Evolutionary conservation across 2,888 invertebrate species (phyloP), one percentile per base, ranked within the genome.

Genomic region (Crematogaster levior): DNA sequence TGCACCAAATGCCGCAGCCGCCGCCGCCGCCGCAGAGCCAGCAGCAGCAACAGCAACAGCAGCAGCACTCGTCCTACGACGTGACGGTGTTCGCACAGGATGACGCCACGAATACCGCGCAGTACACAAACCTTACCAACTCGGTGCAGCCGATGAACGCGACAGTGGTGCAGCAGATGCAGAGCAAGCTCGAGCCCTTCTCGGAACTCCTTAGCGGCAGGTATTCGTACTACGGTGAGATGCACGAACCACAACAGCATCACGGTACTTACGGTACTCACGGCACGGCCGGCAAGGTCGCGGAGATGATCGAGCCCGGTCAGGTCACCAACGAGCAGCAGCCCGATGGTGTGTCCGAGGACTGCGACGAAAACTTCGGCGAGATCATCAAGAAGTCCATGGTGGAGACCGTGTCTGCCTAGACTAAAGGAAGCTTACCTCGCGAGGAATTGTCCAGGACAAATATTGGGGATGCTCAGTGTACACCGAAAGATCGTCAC

Each of bases 331-430:
- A 77, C 68, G 83, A 87, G 48, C 84, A 85, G 43, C 89, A 86
- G 58, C 65, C 88, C 63, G 86, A 86, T 37, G 65, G 56, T 51
- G 84, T 85, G 27, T n/a, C 65, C 34, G 87, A 93, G 60, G 95
- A 95, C 65, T 95, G 95, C 90, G 96, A 96, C 89, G 97, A 98
- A 92, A 98, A 98, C 94, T 98, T 98, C 93, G 98, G 98, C 75
- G 98, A 98, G 95, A 97, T 98, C 91, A 98, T 98, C 90, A 98
- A 98, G 95, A 98, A 98, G 95, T 97, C 98, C 86, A 98, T 98
- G 96, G 98, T 98, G 93, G 98, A 98, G 95, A 98, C 98, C 91
- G 98, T 97, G 91, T 97, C 97, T 91, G 97, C 97, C 95, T 98
- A 96, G 53, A 88, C 66, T 56, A 63, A 48, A 58, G 74, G 48